Conservation (phyloP, 2,888 invertebrate genomes). For the Scelioninae gen. 2 region DNA sequence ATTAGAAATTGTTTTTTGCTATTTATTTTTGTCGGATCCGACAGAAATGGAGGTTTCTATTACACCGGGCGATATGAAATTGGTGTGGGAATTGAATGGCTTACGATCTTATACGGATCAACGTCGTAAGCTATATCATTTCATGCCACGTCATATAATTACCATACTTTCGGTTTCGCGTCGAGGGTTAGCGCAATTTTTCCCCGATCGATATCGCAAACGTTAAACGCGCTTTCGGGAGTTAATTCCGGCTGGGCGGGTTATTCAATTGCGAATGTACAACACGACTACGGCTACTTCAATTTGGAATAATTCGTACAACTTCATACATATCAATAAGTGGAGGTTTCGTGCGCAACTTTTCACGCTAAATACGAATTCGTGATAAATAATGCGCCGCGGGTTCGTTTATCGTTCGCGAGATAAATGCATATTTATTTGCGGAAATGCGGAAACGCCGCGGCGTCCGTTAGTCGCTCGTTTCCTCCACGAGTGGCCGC, state of each 20-base stretch:
- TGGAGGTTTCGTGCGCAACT: slow-evolving; percentile 27
- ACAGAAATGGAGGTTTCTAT: slow-evolving; percentile 29
- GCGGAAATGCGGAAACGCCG: slow-evolving; percentile 29
- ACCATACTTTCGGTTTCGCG: slow-evolving; percentile 24
- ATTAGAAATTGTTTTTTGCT: slow-evolving; percentile 17
- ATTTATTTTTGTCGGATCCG: neutral
- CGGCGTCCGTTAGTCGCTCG: slow-evolving; percentile 29
- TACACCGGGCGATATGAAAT: slow-evolving; percentile 23
- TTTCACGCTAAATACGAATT: slow-evolving; percentile 25
- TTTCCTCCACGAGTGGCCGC: slow-evolving; percentile 19
- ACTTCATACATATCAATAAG: slow-evolving; percentile 27
- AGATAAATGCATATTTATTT: slow-evolving; percentile 45
- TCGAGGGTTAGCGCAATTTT: slow-evolving; percentile 10
- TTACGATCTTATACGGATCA: slow-evolving; percentile 37
- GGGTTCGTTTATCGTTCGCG: slow-evolving; percentile 28
- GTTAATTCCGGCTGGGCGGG: slow-evolving; percentile 1
- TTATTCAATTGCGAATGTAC: neutral
- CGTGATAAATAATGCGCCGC: slow-evolving; percentile 12
- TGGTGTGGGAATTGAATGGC: slow-evolving; percentile 48
- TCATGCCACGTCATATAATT: slow-evolving; percentile 41
- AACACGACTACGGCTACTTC: neutral
- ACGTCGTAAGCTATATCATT: slow-evolving; percentile 28
- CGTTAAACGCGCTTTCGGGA: neutral
- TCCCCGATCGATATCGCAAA: slow-evolving; percentile 11
- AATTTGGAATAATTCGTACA: slow-evolving; percentile 1